Conservation (phyloP, 2,888 invertebrate genomes). For the Cylindroiulus punctatus region DNA sequence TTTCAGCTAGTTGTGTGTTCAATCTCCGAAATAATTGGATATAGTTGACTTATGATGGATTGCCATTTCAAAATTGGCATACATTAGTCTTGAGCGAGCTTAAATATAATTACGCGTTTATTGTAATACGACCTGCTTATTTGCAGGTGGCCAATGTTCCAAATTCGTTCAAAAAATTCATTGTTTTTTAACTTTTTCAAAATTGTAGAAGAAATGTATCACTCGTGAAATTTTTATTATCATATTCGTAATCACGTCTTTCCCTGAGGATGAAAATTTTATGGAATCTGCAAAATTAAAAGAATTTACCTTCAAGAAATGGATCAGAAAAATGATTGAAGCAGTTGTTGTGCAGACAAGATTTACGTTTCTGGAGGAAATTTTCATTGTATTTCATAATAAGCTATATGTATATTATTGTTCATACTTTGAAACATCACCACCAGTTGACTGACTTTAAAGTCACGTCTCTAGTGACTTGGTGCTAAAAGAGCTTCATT, state of each 20-base stretch:
- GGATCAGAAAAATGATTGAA: not conserved
- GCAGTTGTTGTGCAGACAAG: not conserved
- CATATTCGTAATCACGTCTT: too few relatives aligned
- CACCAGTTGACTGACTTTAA: too few relatives aligned
- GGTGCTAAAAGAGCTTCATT: too few relatives aligned
- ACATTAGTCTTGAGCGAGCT: not conserved
- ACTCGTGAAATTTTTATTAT: not conserved
- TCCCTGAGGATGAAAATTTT: too few relatives aligned
- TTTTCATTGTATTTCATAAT: too few relatives aligned
- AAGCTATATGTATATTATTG: too few relatives aligned
- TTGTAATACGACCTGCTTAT: conserved; percentile 8
- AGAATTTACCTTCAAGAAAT: not conserved
- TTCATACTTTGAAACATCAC: too few relatives aligned
- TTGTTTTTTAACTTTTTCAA: not conserved
- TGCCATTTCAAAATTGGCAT: not conserved
- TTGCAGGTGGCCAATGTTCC: conserved; percentile 33
- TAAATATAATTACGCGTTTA: not conserved
- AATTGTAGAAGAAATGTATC: not conserved
- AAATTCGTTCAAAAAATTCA: conserved; percentile 11
- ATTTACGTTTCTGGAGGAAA: too few relatives aligned
- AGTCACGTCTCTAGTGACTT: too few relatives aligned
- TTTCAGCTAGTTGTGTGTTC: not conserved
- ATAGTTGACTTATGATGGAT: conserved; percentile 27
- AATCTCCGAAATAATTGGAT: conserved; percentile 20
- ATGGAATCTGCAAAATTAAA: not conserved